These are phyloP conservation scores for Synergus laeviventris DNA, from an alignment of 2,888 invertebrate genomes.

Conservation along the genomic window DNA sequence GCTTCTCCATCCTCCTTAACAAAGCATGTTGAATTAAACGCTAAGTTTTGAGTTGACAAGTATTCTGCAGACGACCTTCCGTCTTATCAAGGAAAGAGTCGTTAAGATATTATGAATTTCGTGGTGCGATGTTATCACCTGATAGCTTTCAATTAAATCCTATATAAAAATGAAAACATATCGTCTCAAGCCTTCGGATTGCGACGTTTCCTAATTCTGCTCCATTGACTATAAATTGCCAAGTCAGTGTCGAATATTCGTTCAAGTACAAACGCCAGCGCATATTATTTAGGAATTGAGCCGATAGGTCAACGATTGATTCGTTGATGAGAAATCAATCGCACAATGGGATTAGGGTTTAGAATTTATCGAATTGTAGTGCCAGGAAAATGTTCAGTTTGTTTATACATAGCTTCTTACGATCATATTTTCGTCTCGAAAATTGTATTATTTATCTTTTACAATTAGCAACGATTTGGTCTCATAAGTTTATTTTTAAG, in stretches of 20 bases:
- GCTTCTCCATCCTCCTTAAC: neutral
- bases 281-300: slow-evolving; percentile 39
- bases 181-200: slow-evolving; percentile 58
- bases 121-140: slow-evolving; percentile 38
- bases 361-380: slow-evolving; percentile 32
- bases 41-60: slow-evolving; percentile 12
- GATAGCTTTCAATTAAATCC: slow-evolving; percentile 56
- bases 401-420: neutral
- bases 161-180: slow-evolving; percentile 58
- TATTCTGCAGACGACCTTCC: slow-evolving; percentile 22
- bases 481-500: neutral
- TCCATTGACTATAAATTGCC: slow-evolving; percentile 2
- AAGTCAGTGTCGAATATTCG: slow-evolving; percentile 25
- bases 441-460: slow-evolving; percentile 16
- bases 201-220: slow-evolving; percentile 50
- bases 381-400: slow-evolving; percentile 10
- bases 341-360: slow-evolving; percentile 31
- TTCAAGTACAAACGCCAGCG: slow-evolving; percentile 24
- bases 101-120: slow-evolving; percentile 9
- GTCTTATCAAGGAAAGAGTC: slow-evolving; percentile 37
- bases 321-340: slow-evolving; percentile 15
- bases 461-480: slow-evolving; percentile 4
- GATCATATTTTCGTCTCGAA: neutral
- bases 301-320: slow-evolving; percentile 30
- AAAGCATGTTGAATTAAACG: slow-evolving; percentile 7